Base-by-base conservation (phyloP, 2,888 invertebrate genomes). In the Hoplodrina blanda region DNA sequence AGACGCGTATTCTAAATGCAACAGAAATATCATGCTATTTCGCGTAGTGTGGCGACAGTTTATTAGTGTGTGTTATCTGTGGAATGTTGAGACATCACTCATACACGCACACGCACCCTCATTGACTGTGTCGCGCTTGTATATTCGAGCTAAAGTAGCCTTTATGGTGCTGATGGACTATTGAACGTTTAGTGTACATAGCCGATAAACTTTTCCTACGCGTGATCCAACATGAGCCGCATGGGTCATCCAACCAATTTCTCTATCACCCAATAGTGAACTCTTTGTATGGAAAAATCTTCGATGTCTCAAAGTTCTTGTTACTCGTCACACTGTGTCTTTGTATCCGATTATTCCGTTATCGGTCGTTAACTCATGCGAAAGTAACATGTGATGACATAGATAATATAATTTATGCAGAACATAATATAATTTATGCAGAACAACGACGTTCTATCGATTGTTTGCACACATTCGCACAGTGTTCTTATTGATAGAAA, bases 341-440 rank as follows among this genome's bases (percentile, higher is more conserved):
- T 60, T 72, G 65, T 76, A 63, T 76, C 50, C 66, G 62, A 76
- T 76, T 76, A 75, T 75, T 41, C 30, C 52, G 65, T 80, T 82
- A 85, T 85, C 85, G 78, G 81, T 77, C 77, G 62, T 77, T 82
- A 73, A 69, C 73, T 78, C 70, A 44, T 69, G 69, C 65, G 73
- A 82, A 82, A 79, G 73, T 76, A 72, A 73, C 78, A 73, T 73
- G 67, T 74, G 73, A 72, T 57, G 60, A 56, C 17, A 46, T 17
- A 4, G 5, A 46, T 49, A 19, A 11, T 71, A 62, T 76, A 73
- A 73, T 69, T 71, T 76, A 76, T 72, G 60, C 56, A 63, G 54
- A 63, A 71, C 49, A 33, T 49, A 19, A 11, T 71, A 62, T 76
- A 73, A 73, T 69, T 71, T 76, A 76, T 72, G 60, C 56, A 63